phyloP scores from a whole-genome alignment of 2,113 vertebrate species.

The Pedionomus torquatus region DNA sequence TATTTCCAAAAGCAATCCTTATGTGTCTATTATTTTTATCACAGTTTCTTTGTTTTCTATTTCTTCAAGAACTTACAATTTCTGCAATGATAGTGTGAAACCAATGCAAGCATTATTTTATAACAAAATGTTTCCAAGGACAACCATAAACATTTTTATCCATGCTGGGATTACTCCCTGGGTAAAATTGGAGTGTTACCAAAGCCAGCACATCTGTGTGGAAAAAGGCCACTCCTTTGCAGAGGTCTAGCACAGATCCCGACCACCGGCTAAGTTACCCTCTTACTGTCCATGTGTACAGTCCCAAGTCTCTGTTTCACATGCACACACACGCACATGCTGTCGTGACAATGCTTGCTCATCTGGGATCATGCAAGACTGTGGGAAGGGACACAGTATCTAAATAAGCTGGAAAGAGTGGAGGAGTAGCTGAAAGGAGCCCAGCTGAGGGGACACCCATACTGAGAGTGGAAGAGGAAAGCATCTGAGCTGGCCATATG shows the following conservation, averaged over 20 bases:
- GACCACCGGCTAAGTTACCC: background rate
- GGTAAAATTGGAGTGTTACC: background rate
- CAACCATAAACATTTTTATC: conserved; percentile 2
- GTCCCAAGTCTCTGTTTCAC: background rate
- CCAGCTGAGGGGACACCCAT: background rate
- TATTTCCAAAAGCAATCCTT: background rate
- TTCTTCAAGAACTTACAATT: background rate
- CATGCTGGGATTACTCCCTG: background rate
- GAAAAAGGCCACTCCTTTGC: background rate
- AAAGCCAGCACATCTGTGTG: background rate
- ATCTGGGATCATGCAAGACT: background rate
- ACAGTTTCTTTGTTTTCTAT: background rate
- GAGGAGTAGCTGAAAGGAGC: background rate
- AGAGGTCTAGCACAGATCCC: background rate
- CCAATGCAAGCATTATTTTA: background rate
- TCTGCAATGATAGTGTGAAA: conserved; percentile 9
- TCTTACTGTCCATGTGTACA: background rate
- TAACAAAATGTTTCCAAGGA: conserved; percentile 5
- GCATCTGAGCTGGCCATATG: background rate
- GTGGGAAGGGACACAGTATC: background rate
- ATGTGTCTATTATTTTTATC: background rate
- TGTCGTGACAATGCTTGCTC: background rate
- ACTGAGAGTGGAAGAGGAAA: background rate
- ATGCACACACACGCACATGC: background rate
- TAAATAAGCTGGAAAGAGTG: background rate